Evolutionary conservation across 1,140 invertebrate genomes (phyloP), one percentile per base, ranked within the genome.

Genomic region (Drosophila gunungcola): DNA sequence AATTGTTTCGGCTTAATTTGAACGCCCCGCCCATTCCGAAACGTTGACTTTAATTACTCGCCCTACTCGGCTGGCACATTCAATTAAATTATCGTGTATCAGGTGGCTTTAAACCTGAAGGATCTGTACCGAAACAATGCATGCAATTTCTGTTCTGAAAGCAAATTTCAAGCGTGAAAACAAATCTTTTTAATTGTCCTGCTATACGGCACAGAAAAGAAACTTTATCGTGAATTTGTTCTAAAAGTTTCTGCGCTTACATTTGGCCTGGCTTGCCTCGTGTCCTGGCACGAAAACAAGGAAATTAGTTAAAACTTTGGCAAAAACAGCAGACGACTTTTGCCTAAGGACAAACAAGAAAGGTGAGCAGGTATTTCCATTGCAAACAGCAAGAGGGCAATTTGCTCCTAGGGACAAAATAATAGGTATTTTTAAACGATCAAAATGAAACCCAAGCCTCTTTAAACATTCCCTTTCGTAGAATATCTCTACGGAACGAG

Each of bases 1-100:
- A 83, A 86, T 83, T 77, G 79, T 88, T 86, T 88, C 62, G 75
- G 72, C 80, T 88, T 88, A 88, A 88, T 88, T 88, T 89, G 80
- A 84, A 79, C 34, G 68, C 58, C 46, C 41, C 49, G 21, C 41
- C 39, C 45, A 16, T 12, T 41, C 4, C 25, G 41, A 10, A 45
- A 49, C 53, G 12, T 41, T 38, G 45, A 57, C 54, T 69, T 57
- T 80, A 55, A 72, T 72, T 72, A 72, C 68, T 57, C 42, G 64
- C 21, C 63, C 29, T 46, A n/a, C 39, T 36, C 62, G 49, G 46
- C 25, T 48, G 42, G 34, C 63, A 48, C 67, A 56, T 65, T 60
- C 54, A 51, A 54, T 62, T 84, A 62, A 58, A 79, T 84, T 73
- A 76, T 85, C 76, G 69, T 32, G 73, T 62, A 63, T 60, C 52